Evolutionary conservation across 2,888 invertebrate species (phyloP), one percentile per base, ranked within the genome.

Genomic region (Sesamia inferens): DNA sequence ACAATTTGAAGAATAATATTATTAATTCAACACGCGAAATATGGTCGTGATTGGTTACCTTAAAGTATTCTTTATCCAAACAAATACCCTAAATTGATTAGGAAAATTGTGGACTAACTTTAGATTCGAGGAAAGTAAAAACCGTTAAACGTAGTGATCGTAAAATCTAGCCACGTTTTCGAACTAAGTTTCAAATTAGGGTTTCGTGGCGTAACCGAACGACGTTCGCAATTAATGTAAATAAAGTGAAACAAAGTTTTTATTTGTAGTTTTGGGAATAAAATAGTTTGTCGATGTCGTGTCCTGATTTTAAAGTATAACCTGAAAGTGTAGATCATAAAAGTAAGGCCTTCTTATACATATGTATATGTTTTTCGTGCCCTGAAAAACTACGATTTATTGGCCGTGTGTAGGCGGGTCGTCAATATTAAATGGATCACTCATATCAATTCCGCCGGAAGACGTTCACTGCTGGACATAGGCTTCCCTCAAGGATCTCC

Each of bases 151-250:
- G 72, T 81, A 72, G 74, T 62, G 63, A 74, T 86, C 74, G 73
- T 86, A 76, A 77, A 85, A 82, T 42, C 85, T 79, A 83, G 68
- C 74, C 83, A 86, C 86, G 87, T 82, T 79, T 77, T 64, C 58
- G 65, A 83, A 79, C 65, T 79, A 78, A 86, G 74, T 84, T 84
- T 80, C 70, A 79, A 86, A 85, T 84, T 86, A 86, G 76, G 74
- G 77, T 86, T 82, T 82, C n/a, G 72, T 74, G 76, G 66, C 69
- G 65, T 44, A 75, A 58, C 71, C 67, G 75, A 78, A 86, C 67
- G 71, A 82, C 76, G 71, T 57, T 78, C 66, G 76, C 63, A 78
- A 74, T 62, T 59, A 84, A 82, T 75, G 76, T 78, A 67, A 84
- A 78, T 82, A 80, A 78, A 76, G 74, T 74, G 10, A 67, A 71